Evolutionary conservation across 2,797 vertebrate species (phyloP).

Genomic region (Smutsia temminckii): DNA sequence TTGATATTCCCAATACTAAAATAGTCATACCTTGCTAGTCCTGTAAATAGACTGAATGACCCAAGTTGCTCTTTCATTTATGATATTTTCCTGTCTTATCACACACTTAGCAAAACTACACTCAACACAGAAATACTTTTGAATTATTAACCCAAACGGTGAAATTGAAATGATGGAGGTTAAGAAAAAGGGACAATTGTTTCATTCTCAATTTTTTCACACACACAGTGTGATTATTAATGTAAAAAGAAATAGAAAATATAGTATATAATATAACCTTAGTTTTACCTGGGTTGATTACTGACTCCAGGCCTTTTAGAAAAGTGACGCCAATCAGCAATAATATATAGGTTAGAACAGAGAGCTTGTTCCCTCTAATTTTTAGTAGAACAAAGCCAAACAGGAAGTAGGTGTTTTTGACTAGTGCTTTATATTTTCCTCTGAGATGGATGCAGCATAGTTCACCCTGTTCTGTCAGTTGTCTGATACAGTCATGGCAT

Average conservation of each 20-base stretch:
- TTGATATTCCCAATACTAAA: background rate
- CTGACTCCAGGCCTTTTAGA: background rate
- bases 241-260: slow-evolving; percentile 17
- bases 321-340: background rate
- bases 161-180: background rate
- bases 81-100: background rate
- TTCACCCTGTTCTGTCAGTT: background rate
- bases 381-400: background rate
- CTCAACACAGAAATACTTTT: background rate
- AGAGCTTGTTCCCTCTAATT: background rate
- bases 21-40: background rate
- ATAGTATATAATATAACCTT: background rate
- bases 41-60: background rate
- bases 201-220: background rate
- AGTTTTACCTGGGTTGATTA: slow-evolving; percentile 1
- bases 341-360: background rate
- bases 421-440: background rate
- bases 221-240: background rate
- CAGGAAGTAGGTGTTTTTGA: background rate
- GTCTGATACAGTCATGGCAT: background rate
- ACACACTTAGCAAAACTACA: background rate
- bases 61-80: background rate
- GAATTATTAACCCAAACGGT: background rate
- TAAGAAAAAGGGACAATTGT: background rate
- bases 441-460: background rate